Conservation (phyloP, 2,113 vertebrate genomes). For the Athene cunicularia region DNA sequence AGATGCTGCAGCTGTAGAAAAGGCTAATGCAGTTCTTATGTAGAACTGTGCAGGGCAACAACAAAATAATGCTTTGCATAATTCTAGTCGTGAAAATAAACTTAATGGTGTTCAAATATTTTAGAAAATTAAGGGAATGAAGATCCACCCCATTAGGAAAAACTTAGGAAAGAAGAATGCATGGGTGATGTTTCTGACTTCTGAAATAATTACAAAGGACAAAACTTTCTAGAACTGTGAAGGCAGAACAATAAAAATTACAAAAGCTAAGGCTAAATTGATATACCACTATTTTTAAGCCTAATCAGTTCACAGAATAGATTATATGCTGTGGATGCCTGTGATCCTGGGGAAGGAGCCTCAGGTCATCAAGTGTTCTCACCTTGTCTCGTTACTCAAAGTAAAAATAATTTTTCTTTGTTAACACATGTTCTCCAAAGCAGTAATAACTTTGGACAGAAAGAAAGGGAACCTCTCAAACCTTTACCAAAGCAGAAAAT, state of each 20-base stretch:
- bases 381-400: not conserved
- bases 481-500: not conserved
- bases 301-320: not conserved
- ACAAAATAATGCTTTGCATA: not conserved
- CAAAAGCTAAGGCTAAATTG: not conserved
- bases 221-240: not conserved
- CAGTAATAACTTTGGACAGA: not conserved
- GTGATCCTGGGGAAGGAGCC: not conserved
- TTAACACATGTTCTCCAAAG: not conserved
- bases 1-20: not conserved
- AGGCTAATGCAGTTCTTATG: not conserved
- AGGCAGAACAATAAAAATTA: not conserved
- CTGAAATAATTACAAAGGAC: not conserved
- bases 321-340: not conserved
- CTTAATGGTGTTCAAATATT: not conserved
- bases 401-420: too few species aligned
- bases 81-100: not conserved
- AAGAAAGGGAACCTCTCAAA: not conserved
- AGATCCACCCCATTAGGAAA: not conserved
- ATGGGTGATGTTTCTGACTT: not conserved
- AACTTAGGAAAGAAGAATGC: not conserved
- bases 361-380: not conserved
- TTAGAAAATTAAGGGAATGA: not conserved
- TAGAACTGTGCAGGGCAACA: not conserved
- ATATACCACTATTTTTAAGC: not conserved